Evolutionary conservation across 2,797 vertebrate species (phyloP).

Genomic region (Pelobates cultripes): DNA sequence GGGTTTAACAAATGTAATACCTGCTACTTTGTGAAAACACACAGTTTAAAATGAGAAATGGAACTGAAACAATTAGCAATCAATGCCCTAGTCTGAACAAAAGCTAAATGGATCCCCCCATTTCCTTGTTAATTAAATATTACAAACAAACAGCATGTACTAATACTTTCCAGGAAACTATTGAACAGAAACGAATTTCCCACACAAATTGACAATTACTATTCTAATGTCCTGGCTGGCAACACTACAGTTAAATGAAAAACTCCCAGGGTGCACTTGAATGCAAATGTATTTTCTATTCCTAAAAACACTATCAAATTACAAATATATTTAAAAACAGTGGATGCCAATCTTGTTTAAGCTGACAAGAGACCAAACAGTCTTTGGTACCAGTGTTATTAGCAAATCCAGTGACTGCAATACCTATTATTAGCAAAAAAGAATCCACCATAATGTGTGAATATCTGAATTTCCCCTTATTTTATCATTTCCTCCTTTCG

Average conservation of each 20-base stretch:
- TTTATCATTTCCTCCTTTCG: no score
- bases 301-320: background rate
- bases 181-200: constrained; percentile 1
- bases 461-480: no score
- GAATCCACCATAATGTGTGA: no score
- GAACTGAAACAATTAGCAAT: background rate
- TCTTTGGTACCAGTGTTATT: no score
- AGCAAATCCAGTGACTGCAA: no score
- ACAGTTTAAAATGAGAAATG: background rate
- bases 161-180: constrained; percentile 11
- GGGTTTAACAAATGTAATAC: background rate
- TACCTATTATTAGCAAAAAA: no score
- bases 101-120: constrained; percentile 4
- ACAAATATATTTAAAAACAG: no score
- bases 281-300: background rate
- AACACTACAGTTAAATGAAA: constrained; percentile 4
- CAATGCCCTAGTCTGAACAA: background rate
- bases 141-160: constrained; percentile 3
- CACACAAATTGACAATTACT: constrained; percentile 5
- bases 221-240: background rate
- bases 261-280: background rate
- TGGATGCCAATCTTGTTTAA: no score
- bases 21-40: background rate
- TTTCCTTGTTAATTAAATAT: constrained; percentile 12
- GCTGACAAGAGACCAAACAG: no score